Evolutionary conservation across 1,140 invertebrate genomes (phyloP).

Genomic region (Leguminivora glycinivorella): DNA sequence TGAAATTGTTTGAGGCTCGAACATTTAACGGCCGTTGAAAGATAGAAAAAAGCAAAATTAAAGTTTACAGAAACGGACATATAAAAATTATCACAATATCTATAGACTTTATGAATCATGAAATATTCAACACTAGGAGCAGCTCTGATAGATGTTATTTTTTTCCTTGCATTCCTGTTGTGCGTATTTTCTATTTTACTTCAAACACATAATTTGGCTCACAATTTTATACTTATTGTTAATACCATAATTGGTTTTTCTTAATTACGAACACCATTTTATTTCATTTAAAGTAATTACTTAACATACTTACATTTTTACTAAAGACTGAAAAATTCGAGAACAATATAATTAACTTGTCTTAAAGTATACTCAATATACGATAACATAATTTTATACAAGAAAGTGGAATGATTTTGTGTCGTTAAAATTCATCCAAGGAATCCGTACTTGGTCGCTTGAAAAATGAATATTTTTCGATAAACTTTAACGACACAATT

Average conservation of each 20-base stretch:
- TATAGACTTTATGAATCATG: not conserved
- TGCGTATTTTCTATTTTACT: too few species aligned
- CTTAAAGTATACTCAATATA: not conserved
- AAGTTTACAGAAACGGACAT: not conserved
- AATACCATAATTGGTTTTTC: not conserved
- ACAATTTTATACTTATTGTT: not conserved
- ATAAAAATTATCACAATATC: not conserved
- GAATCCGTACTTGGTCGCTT: not conserved
- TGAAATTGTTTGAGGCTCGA: not conserved
- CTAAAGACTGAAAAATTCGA: not conserved
- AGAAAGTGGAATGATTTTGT: not conserved
- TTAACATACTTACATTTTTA: not conserved
- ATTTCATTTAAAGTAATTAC: not conserved
- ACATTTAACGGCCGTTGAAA: not conserved
- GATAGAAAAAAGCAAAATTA: not conserved
- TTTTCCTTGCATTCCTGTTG: too few species aligned
- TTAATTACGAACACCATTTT: not conserved
- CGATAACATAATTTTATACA: constrained; percentile 1
- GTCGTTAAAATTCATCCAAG: not conserved
- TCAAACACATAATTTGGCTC: not conserved
- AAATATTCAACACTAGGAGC: too few species aligned
- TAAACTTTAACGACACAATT: not conserved
- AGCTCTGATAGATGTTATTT: too few species aligned
- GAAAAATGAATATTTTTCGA: too few species aligned
- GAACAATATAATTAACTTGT: not conserved